Evolutionary conservation across 1,140 invertebrate species (phyloP).

Genomic region (Nephila pilipes): DNA sequence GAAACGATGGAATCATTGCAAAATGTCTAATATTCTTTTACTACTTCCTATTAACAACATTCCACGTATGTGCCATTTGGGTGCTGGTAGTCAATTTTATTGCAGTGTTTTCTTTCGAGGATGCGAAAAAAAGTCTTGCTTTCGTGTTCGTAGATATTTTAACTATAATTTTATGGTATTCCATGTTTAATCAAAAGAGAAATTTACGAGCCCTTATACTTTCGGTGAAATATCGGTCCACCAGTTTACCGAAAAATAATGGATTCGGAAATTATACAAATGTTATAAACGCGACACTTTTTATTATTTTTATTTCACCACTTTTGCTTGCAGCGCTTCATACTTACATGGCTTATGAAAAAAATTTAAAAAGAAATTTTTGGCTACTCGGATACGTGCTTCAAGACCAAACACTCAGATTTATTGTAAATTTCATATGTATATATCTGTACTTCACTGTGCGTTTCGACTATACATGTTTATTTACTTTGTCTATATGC

Average conservation of each 20-base stretch:
- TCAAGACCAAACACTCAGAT: neutral
- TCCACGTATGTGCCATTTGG: neutral
- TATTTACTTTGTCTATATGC: neutral
- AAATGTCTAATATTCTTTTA: neutral
- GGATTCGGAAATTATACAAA: no score
- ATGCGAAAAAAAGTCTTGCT: neutral
- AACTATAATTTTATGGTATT: neutral
- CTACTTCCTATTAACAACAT: neutral
- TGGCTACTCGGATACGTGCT: neutral
- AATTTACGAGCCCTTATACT: neutral
- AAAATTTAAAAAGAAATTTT: neutral
- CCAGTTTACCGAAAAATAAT: neutral
- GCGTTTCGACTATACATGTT: neutral
- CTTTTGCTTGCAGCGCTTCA: neutral
- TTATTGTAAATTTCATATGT: neutral
- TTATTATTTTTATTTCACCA: neutral
- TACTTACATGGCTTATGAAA: neutral
- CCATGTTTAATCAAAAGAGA: neutral
- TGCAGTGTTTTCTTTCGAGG: neutral
- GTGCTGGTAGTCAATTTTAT: neutral
- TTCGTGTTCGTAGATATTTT: neutral
- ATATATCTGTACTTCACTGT: neutral
- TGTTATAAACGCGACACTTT: neutral
- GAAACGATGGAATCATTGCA: no score
- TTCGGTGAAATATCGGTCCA: neutral